Percentiles rank a stretch among this genome's conserved stretches.
Conservation (phyloP, 2,888 invertebrate genomes). For the Dicycla oo region DNA sequence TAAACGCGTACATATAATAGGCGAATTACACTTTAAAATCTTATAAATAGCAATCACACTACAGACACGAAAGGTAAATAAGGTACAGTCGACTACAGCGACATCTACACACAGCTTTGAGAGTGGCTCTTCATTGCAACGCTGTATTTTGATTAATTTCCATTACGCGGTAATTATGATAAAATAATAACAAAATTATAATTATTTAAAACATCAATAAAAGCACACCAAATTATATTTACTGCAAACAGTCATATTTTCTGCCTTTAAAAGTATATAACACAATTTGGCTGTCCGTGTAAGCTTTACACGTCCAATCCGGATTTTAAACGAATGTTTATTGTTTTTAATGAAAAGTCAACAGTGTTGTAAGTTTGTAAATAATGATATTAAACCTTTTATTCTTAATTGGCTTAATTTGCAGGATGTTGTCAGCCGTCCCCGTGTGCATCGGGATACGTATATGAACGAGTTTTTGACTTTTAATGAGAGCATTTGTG, state of each 20-base stretch:
- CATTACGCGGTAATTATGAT: background rate
- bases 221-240: too few relatives aligned
- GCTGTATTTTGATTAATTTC: background rate
- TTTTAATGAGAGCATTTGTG: background rate
- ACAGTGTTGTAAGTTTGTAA: slow-evolving; percentile 22
- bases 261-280: background rate
- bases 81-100: too few relatives aligned
- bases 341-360: slow-evolving; percentile 25
- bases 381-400: slow-evolving; percentile 27
- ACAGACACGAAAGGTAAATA: too few relatives aligned
- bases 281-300: background rate
- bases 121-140: too few relatives aligned
- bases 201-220: too few relatives aligned
- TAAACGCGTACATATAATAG: too few relatives aligned
- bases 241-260: too few relatives aligned
- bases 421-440: background rate
- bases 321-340: slow-evolving; percentile 13
- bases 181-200: background rate
- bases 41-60: too few relatives aligned
- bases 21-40: too few relatives aligned
- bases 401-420: slow-evolving; percentile 29
- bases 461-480: slow-evolving; percentile 2
- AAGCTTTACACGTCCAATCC: background rate
- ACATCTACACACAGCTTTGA: too few relatives aligned
- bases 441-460: background rate